Conservation (phyloP, 2,113 vertebrate genomes). For the Halcyon malimbica region DNA sequence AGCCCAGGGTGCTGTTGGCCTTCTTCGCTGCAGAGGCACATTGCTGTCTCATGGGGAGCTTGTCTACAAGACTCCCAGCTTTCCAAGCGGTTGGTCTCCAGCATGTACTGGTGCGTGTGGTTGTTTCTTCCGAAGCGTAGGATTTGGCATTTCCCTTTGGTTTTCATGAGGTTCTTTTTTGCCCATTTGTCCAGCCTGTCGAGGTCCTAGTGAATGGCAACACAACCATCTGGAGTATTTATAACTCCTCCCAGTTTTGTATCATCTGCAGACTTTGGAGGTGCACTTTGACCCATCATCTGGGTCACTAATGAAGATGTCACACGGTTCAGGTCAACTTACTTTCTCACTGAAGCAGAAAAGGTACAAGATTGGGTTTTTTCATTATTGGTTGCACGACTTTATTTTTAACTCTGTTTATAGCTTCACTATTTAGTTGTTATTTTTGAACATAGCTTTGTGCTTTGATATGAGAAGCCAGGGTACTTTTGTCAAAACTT, state of each 20-base stretch:
- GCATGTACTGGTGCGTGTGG: not conserved
- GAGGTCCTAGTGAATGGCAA: not conserved
- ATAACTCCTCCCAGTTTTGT: not conserved
- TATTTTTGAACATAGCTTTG: not conserved
- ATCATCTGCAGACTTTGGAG: not conserved
- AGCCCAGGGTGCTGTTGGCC: not conserved
- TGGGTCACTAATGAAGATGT: not conserved
- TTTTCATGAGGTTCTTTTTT: not conserved
- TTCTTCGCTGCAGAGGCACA: fast-evolving
- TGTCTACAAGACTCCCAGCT: not conserved
- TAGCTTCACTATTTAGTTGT: not conserved
- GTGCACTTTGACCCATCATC: not conserved
- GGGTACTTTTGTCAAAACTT: not conserved
- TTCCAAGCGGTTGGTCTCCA: not conserved
- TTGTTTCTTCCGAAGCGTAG: not conserved
- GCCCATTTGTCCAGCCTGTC: not conserved
- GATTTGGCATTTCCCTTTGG: not conserved
- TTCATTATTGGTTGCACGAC: not conserved
- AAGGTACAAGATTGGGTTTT: not conserved
- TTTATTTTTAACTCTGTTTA: not conserved
- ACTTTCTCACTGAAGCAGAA: not conserved
- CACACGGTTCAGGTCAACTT: not conserved
- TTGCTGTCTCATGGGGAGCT: not conserved
- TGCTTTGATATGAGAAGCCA: not conserved
- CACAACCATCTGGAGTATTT: not conserved